These are phyloP conservation scores for Virgularia gustaviana DNA, from an alignment of 92 coral and sea anemone genomes.

Conservation along the genomic window DNA sequence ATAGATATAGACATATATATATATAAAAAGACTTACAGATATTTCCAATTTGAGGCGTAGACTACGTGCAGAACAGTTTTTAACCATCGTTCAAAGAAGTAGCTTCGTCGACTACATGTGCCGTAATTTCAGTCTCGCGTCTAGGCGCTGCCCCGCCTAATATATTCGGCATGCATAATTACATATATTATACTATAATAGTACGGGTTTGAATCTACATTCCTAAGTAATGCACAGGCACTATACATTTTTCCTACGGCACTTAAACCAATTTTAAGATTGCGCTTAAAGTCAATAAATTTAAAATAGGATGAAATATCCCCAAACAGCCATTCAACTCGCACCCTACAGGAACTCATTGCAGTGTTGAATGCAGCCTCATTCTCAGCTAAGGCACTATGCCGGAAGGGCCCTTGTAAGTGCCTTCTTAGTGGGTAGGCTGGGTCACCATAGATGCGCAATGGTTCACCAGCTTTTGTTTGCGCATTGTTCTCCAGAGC, in stretches of 20 bases:
- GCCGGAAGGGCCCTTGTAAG: slow-evolving; percentile 2
- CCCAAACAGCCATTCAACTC: slow-evolving; percentile 12
- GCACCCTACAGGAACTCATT: slow-evolving; percentile 18
- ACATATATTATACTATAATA: too few relatives aligned
- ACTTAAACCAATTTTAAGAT: slow-evolving; percentile 5
- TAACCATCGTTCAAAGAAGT: too few relatives aligned
- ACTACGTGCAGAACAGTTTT: too few relatives aligned
- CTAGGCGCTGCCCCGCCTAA: too few relatives aligned
- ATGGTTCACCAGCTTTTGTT: neutral
- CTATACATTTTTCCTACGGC: slow-evolving; percentile 3
- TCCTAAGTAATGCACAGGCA: neutral
- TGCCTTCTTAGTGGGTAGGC: slow-evolving; percentile 3
- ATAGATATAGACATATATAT: too few relatives aligned
- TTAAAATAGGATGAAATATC: slow-evolving; percentile 3
- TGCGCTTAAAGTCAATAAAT: slow-evolving; percentile 7
- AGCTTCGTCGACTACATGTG: too few relatives aligned
- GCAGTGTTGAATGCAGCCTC: neutral
- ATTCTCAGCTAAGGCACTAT: neutral
- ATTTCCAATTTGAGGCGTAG: too few relatives aligned
- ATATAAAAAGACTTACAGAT: too few relatives aligned
- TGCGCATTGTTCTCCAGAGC: neutral
- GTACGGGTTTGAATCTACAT: too few relatives aligned
- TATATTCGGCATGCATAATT: too few relatives aligned
- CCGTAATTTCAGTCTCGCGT: too few relatives aligned
- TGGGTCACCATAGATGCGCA: slow-evolving; percentile 10